Base-by-base conservation (phyloP, 1,140 invertebrate genomes). In the Atta colombica region DNA sequence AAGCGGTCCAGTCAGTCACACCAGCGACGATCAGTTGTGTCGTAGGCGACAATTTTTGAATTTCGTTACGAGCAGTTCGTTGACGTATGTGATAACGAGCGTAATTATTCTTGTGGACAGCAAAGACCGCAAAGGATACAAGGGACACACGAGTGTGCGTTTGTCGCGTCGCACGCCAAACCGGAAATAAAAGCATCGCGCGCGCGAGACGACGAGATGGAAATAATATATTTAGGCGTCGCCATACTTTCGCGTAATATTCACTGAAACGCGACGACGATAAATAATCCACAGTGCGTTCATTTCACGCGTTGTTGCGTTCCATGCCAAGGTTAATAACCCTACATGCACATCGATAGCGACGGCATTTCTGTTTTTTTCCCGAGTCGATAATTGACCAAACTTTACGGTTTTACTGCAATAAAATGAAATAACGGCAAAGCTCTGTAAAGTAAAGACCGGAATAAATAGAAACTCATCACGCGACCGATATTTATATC, bases 321-420 rank as follows among this genome's bases (percentile, higher is more conserved):
- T 61, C 39, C 2, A 4, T 75, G 69, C 55, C 55, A 75, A 84
- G 69, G 69, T 84, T 84, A 74, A 84, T 61, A 61, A 84, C 58
- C 80, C 25, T 3, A 10, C 3, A 16, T 14, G 5, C 14, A 14
- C 63, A 25, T 63, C 12, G 28, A 78, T 51, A 53, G 25, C 12
- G 63, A 55, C n/a, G 31, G 55, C 39, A 18, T 35, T 65, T 65
- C 39, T 60, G 63, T 49, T 78, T 65, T 66, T 77, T 21, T 75
- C 0, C 4, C 16, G 1, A 65, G 39, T 28, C 12, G 21, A 31
- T 28, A 71, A 49, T 60, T 35, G 28, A 39, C n/a, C 6, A n/a
- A 35, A 31, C 12, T 7, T 71, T 28, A 51, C n/a, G 16, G 12
- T 16, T 81, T 71, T 8, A 25, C 0, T 5, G 21, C 66, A 16